Conservation (phyloP, 2,888 invertebrate genomes). For the Stratiomys singularior region DNA sequence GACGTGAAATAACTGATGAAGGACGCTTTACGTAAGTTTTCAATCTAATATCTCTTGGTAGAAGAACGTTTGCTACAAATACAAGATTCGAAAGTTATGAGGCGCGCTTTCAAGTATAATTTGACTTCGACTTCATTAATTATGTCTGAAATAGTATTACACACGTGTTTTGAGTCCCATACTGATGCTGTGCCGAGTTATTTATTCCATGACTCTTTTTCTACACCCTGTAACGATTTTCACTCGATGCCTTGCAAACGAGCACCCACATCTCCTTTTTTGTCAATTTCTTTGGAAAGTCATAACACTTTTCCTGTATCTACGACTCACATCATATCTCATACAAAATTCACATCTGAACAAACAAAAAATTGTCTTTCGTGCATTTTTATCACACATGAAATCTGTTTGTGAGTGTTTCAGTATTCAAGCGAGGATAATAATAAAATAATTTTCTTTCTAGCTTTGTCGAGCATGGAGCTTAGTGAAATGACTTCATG, state of each 20-base stretch:
- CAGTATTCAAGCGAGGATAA: constrained; percentile 36
- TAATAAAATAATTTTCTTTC: constrained; percentile 39
- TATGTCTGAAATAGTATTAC: too few relatives aligned
- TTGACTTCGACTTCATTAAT: too few relatives aligned
- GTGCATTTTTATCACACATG: constrained; percentile 35
- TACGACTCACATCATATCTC: constrained; percentile 31
- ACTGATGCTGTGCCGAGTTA: too few relatives aligned
- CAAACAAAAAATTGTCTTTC: constrained; percentile 41
- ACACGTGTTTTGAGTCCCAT: too few relatives aligned
- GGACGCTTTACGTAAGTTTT: too few relatives aligned
- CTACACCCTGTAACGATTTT: too few relatives aligned
- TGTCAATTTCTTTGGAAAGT: neutral
- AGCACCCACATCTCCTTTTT: neutral
- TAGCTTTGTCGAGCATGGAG: constrained; percentile 21
- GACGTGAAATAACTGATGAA: too few relatives aligned
- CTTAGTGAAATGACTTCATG: constrained; percentile 7
- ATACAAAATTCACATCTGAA: constrained; percentile 42
- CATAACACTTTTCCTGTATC: constrained; percentile 8
- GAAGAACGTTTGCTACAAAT: too few relatives aligned
- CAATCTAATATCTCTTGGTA: too few relatives aligned
- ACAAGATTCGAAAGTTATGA: too few relatives aligned
- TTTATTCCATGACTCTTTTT: too few relatives aligned
- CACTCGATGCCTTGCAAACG: neutral
- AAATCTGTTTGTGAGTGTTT: constrained; percentile 41
- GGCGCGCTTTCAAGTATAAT: too few relatives aligned